Evolutionary conservation across 2,113 vertebrate genomes (phyloP).

Genomic region (Alligator sinensis): DNA sequence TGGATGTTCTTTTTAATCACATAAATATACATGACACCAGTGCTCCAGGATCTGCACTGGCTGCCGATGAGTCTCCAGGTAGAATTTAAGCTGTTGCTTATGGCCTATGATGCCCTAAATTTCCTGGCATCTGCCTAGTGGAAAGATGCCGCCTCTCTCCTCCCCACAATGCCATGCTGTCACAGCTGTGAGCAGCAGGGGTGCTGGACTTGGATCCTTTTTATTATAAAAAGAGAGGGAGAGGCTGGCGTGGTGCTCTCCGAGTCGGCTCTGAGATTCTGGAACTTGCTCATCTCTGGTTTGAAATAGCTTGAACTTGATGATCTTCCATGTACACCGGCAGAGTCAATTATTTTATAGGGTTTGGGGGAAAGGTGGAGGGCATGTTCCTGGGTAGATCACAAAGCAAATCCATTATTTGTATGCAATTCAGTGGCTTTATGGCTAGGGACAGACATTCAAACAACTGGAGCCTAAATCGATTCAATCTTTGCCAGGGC

Average conservation of each 20-base stretch:
- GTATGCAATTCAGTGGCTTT: not conserved
- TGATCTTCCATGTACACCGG: not conserved
- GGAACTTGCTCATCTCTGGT: not conserved
- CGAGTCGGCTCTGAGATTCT: not conserved
- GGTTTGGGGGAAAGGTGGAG: not conserved
- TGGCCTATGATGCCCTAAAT: not conserved
- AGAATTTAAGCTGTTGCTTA: not conserved
- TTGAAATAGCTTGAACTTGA: not conserved
- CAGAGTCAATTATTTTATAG: not conserved
- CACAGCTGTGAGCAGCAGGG: not conserved
- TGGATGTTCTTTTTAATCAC: not conserved
- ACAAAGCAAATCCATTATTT: not conserved
- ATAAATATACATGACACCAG: not conserved
- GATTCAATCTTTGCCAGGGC: no score
- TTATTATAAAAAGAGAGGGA: not conserved
- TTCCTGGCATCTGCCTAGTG: not conserved
- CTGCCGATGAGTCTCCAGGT: not conserved
- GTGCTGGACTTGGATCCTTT: not conserved
- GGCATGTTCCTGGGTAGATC: not conserved
- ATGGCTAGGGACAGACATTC: not conserved
- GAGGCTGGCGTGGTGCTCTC: not conserved
- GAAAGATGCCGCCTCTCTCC: not conserved
- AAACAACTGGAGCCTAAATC: not conserved
- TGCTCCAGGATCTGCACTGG: not conserved
- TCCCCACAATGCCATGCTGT: not conserved